These are phyloP conservation scores for Gymnarchus niloticus DNA, from an alignment of 2,113 vertebrate species.

Conservation along the genomic window DNA sequence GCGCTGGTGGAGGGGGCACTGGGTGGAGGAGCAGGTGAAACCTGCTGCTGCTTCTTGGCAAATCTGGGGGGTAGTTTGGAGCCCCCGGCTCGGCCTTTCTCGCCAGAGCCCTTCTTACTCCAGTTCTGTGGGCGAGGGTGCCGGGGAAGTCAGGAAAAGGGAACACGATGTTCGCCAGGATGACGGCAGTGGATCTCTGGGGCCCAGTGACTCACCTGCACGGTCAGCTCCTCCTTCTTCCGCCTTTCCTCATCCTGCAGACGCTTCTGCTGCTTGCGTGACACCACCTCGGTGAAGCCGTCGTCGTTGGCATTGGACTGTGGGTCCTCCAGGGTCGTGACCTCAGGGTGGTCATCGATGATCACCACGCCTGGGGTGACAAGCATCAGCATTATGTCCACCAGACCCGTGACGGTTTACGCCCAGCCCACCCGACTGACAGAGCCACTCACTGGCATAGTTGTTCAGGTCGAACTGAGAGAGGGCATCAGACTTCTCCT, in stretches of 20 bases:
- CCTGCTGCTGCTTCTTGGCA: constrained; percentile 77
- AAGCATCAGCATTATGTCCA: background rate
- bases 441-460: constrained; percentile 84
- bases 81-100: constrained; percentile 82
- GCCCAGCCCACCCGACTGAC: background rate
- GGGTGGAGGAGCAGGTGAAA: constrained; percentile 39
- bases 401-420: background rate
- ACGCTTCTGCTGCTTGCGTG: constrained; percentile 96
- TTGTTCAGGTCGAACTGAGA: constrained; percentile 99
- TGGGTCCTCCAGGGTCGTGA: constrained; percentile 93
- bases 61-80: constrained; percentile 92
- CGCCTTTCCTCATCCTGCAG: constrained; percentile 93
- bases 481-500: constrained; percentile 89
- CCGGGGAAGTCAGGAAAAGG: background rate
- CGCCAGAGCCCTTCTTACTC: constrained; percentile 85
- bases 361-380: constrained; percentile 85
- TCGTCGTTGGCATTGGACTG: constrained; percentile 89
- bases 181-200: too few species aligned
- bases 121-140: constrained; percentile 68
- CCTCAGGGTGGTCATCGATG: constrained; percentile 97
- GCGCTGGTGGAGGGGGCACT: constrained; percentile 17
- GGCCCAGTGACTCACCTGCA: constrained; percentile 65
- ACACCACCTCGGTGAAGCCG: constrained; percentile 97
- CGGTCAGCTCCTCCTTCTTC: constrained; percentile 94
- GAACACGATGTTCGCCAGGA: background rate